Evolutionary conservation across 1,140 invertebrate genomes (phyloP), one percentile per base, ranked within the genome.

Genomic region (Drosophila pallidifrons): DNA sequence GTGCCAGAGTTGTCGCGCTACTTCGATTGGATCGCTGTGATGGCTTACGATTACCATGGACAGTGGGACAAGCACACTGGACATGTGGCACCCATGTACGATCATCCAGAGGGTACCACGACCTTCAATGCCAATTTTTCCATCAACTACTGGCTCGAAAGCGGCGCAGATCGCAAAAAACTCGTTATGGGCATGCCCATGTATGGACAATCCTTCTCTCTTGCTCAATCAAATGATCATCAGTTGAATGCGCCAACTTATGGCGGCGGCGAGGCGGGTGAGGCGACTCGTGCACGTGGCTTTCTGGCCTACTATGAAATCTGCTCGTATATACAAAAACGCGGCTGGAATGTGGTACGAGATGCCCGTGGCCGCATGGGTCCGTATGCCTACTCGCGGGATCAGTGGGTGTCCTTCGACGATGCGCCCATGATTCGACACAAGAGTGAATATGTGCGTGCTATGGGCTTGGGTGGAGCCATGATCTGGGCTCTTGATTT

Each of bases 271-370:
- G 94, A 96, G 88, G 95, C 96, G 1, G 97, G 97, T 8, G 95
- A 96, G 70, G 96, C 95, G 61, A 98, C 97, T 0, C 94, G 95
- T 77, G 95, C 97, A 6, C 93, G 95, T 76, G 97, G 97, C 20
- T 96, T 98, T 81, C 93, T 98, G 5, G 94, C 97, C 0, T 98
- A 97, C 91, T 98, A 98, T 91, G 97, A 98, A 94, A 96, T 96
- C 61, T 96, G 96, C 77, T 93, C 94, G n/a, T 93, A 95, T 41
- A 94, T 96, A 11, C 94, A 94, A 73, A 93, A 94, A 1, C 93
- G 94, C 66, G 94, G 94, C 1, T 97, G 96, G 96, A 94, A 93
- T 54, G 94, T 97, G 1, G 94, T 95, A 0, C 93, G 95, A 46
- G 96, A 97, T 79, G 92, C 94, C 0, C 93, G 94, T 43, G 95